These are phyloP conservation scores for Natrix natrix DNA, from an alignment of 2,797 vertebrate genomes.

Conservation along the genomic window DNA sequence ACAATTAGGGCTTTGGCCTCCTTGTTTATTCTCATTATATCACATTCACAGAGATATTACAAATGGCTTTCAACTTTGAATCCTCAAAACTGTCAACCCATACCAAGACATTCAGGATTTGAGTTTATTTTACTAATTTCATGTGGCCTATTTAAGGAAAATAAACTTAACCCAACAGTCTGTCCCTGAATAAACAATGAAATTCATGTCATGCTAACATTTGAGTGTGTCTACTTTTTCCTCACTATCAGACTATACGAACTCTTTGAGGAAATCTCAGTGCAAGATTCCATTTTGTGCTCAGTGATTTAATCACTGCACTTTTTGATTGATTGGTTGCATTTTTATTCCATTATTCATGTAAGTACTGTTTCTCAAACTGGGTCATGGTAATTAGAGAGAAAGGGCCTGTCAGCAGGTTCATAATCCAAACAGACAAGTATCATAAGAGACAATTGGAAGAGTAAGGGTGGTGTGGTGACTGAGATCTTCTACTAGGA, in stretches of 20 bases:
- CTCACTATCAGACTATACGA: background rate
- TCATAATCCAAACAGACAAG: background rate
- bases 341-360: background rate
- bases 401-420: background rate
- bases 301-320: background rate
- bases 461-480: background rate
- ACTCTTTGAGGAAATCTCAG: background rate
- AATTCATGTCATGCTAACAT: constrained; percentile 6
- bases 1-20: constrained; percentile 47
- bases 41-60: background rate
- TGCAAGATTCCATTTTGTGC: background rate
- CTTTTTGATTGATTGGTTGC: background rate
- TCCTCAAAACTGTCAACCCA: constrained; percentile 31
- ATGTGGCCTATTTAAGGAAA: background rate
- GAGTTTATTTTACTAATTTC: background rate
- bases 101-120: constrained; percentile 14
- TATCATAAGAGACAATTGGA: background rate
- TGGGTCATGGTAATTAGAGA: background rate
- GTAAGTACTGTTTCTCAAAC: background rate
- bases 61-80: background rate
- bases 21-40: constrained; percentile 40
- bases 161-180: background rate
- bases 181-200: background rate
- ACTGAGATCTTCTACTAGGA: background rate
- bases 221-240: background rate